phyloP scores from a whole-genome alignment of 1,140 invertebrate genomes.

The Anthonomus grandis region DNA sequence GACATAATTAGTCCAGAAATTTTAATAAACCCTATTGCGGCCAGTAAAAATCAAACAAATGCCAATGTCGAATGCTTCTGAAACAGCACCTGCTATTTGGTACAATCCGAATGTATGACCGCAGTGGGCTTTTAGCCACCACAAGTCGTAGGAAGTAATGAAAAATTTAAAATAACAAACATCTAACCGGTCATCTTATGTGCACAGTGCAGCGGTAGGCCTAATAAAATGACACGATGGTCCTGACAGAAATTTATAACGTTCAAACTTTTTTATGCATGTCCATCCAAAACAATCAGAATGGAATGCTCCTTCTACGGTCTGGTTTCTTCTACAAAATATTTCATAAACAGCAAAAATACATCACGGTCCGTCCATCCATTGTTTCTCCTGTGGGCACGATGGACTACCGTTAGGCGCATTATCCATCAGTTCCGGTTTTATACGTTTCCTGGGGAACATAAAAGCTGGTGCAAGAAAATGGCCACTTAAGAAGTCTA shows the following conservation, averaged over 20 bases:
- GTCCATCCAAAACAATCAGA: background rate
- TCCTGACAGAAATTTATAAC: too few species aligned
- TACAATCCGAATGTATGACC: background rate
- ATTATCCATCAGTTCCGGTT: background rate
- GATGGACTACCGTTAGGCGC: background rate
- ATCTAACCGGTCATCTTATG: too few species aligned
- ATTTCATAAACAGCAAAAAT: background rate
- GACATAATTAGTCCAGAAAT: too few species aligned
- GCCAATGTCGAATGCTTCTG: background rate
- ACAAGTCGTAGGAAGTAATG: background rate
- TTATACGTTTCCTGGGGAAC: too few species aligned
- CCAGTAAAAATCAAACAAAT: too few species aligned
- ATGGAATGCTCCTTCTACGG: background rate
- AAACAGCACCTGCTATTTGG: background rate
- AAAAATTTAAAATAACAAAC: background rate
- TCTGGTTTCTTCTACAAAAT: background rate
- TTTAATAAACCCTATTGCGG: too few species aligned
- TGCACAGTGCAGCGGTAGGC: background rate
- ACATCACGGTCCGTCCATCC: background rate
- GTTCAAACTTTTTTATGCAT: too few species aligned
- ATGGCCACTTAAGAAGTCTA: background rate
- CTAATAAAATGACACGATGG: background rate
- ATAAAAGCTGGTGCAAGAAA: background rate
- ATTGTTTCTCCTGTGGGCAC: background rate
- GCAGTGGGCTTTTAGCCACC: background rate